Conservation (phyloP, 2,113 vertebrate species). For the Megaceryle maxima region DNA sequence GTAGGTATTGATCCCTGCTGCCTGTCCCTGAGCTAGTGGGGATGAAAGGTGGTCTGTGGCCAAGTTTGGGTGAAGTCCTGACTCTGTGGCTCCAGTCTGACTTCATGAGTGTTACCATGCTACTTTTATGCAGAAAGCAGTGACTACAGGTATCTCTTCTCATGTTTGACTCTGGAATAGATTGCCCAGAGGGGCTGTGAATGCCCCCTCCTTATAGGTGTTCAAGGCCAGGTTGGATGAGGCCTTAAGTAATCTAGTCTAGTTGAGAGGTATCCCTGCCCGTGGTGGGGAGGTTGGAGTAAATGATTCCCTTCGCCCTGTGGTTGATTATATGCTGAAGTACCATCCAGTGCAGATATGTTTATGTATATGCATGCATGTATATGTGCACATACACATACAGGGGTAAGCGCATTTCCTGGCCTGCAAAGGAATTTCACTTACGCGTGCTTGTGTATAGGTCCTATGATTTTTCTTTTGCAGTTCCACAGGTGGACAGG, state of each 20-base stretch:
- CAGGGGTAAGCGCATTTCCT: neutral
- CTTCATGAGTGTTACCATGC: rapidly evolving
- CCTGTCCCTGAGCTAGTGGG: neutral
- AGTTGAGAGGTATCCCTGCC: too few relatives aligned
- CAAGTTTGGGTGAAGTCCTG: rapidly evolving
- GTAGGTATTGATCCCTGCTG: neutral
- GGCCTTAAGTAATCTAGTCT: too few relatives aligned
- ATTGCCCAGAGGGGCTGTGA: too few relatives aligned
- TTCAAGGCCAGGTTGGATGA: too few relatives aligned
- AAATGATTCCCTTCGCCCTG: neutral
- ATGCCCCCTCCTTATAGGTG: too few relatives aligned
- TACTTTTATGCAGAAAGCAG: neutral
- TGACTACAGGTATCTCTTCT: neutral
- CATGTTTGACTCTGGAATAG: too few relatives aligned
- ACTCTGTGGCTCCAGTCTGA: neutral
- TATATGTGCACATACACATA: too few relatives aligned
- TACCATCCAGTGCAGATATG: neutral
- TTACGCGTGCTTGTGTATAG: neutral
- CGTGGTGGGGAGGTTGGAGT: too few relatives aligned
- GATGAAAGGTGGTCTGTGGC: neutral
- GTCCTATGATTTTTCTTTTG: neutral
- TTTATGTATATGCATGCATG: too few relatives aligned
- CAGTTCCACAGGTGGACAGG: neutral
- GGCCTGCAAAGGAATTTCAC: neutral
- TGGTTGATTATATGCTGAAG: neutral